phyloP scores from a whole-genome alignment of 1,140 invertebrate species.

The Zaprionus inermis region DNA sequence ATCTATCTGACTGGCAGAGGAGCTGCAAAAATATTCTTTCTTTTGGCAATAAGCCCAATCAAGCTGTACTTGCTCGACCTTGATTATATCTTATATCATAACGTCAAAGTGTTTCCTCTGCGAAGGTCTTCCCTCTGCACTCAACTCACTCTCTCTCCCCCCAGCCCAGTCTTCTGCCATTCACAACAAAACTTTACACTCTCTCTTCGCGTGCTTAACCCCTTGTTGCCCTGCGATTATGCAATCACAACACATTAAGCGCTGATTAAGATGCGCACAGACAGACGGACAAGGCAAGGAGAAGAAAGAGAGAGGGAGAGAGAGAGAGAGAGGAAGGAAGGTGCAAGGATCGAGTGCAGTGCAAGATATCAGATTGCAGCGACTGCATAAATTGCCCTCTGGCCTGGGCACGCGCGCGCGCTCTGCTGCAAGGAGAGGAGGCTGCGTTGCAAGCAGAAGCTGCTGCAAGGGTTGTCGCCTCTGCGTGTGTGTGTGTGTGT shows the following conservation, averaged over 20 bases:
- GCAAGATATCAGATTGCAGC: conserved; percentile 39
- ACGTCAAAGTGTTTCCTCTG: no score
- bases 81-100: no score
- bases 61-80: no score
- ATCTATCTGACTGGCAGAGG: no score
- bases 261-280: conserved; percentile 68
- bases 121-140: background rate
- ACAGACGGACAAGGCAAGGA: background rate
- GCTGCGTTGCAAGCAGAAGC: conserved; percentile 13
- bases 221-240: conserved; percentile 45
- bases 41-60: no score
- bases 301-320: background rate
- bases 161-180: no score
- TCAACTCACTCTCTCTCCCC: background rate
- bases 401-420: conserved; percentile 9
- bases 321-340: background rate
- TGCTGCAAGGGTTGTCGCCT: conserved; percentile 26
- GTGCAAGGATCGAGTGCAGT: conserved; percentile 6
- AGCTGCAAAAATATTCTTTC: no score
- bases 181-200: background rate
- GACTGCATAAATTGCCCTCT: conserved; percentile 35
- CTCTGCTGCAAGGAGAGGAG: conserved; percentile 1
- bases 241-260: conserved; percentile 75
- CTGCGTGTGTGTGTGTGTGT: background rate
- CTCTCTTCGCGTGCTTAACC: conserved; percentile 24